Evolutionary conservation across 2,797 vertebrate genomes (phyloP), one percentile per base, ranked within the genome.

Genomic region (Philypnodon macrostomus): DNA sequence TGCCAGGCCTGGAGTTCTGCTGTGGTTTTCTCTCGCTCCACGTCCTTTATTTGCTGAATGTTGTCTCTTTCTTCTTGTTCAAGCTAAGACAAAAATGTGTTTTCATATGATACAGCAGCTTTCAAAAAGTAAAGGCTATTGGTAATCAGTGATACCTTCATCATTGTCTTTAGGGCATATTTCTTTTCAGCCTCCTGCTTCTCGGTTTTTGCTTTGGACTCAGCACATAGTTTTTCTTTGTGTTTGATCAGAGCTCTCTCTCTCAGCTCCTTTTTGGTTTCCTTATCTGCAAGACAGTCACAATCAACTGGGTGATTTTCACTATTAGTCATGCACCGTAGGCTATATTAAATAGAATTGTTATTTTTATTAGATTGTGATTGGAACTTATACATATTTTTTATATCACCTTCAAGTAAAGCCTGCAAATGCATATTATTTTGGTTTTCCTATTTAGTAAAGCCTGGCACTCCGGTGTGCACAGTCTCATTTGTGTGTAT

Each of bases 21-120:
- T 10, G 86, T 80, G 11, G 90, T 91, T 67, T 85, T 92, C 50
- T 76, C 72, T 17, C 86, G 68, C 58, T 94, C 93, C 7, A 75
- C 70, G 7, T 95, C 88, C 77, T 96, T 98, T 40, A 88, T 68
- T 67, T 82, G 75, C 83, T 94, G 89, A 75, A 96, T 92, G 58
- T 61, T 85, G 46, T 87, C 89, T 75, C 89, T 89, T 75, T 92
- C 89, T 37, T 89, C 83, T 49, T 91, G 85, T 77, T 98, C 95
- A 16, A 98, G 86, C 96, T 98, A 58, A 76, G 69, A 59, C 12
- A 42, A 31, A 21, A 16, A 2, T 30, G 7, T 14, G 18, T 11
- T n/a, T n/a, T n/a, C n/a, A n/a, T n/a, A n/a, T n/a, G n/a, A n/a
- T n/a, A n/a, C n/a, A n/a, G n/a, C n/a, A n/a, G n/a, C n/a, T n/a